Conservation (phyloP, 2,113 vertebrate genomes). For the Podarcis muralis region DNA sequence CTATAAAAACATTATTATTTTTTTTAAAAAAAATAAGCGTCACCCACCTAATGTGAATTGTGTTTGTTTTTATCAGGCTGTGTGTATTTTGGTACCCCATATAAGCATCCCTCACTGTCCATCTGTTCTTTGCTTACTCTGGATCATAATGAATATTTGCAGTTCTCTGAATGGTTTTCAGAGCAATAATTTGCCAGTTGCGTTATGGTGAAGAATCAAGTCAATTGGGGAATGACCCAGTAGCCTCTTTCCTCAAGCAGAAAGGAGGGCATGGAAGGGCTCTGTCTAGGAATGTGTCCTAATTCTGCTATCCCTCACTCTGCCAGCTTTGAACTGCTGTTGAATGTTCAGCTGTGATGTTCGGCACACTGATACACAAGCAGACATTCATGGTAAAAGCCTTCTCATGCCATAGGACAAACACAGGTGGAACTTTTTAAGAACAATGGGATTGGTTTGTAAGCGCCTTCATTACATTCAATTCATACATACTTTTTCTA, state of each 20-base stretch:
- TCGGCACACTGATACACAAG: neutral
- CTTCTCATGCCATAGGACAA: neutral
- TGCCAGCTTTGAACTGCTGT: neutral
- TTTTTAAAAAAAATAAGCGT: neutral
- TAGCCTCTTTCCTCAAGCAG: neutral
- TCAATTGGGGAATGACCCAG: neutral
- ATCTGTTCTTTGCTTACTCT: neutral
- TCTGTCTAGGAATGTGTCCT: neutral
- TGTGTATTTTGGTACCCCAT: neutral
- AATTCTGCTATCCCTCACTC: neutral
- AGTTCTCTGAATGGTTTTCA: neutral
- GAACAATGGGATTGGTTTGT: neutral
- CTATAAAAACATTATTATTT: neutral
- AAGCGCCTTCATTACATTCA: neutral
- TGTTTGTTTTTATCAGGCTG: neutral
- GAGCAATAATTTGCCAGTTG: neutral
- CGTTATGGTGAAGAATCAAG: neutral
- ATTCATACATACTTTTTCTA: neutral
- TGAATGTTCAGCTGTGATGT: neutral
- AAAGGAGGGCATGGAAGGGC: neutral
- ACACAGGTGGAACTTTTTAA: neutral
- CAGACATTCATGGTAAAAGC: neutral
- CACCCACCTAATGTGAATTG: neutral
- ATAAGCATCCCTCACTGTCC: neutral
- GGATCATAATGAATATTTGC: conserved; percentile 2